These are phyloP conservation scores for Bradypodion ventrale DNA, from an alignment of 2,797 vertebrate genomes.

Conservation along the genomic window DNA sequence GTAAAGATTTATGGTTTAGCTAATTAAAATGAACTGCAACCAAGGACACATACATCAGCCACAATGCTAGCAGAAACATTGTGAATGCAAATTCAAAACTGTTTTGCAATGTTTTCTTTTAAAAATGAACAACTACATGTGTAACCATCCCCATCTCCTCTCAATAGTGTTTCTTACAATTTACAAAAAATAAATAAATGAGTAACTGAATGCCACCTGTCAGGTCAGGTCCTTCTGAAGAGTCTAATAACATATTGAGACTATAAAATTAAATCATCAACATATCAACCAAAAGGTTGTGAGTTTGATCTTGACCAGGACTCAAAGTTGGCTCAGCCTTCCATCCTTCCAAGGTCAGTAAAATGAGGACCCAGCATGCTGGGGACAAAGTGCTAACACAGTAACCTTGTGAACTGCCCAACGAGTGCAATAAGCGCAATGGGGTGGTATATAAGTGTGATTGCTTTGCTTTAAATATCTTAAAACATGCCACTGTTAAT, in stretches of 20 bases:
- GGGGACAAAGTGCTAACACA: too few relatives aligned
- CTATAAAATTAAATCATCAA: not conserved
- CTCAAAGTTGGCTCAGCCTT: too few relatives aligned
- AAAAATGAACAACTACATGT: not conserved
- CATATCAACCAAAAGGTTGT: too few relatives aligned
- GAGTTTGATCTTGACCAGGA: too few relatives aligned
- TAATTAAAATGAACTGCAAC: constrained; percentile 6
- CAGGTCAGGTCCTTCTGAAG: not conserved
- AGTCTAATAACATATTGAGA: not conserved
- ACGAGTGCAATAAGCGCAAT: too few relatives aligned
- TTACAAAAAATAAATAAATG: not conserved
- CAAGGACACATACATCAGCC: not conserved
- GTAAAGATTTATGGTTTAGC: not conserved
- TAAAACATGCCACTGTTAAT: not conserved
- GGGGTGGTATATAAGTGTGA: too few relatives aligned
- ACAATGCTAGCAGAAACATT: not conserved
- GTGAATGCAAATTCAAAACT: not conserved
- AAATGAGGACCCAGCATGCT: too few relatives aligned
- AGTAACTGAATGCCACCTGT: not conserved
- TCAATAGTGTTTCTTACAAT: not conserved
- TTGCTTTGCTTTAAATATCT: not conserved
- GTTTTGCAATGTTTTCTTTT: not conserved
- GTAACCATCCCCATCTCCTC: not conserved
- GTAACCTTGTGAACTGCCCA: too few relatives aligned
- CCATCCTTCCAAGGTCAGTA: too few relatives aligned